Evolutionary conservation across 2,888 invertebrate genomes (phyloP).

Genomic region (Drosophila kokeensis): DNA sequence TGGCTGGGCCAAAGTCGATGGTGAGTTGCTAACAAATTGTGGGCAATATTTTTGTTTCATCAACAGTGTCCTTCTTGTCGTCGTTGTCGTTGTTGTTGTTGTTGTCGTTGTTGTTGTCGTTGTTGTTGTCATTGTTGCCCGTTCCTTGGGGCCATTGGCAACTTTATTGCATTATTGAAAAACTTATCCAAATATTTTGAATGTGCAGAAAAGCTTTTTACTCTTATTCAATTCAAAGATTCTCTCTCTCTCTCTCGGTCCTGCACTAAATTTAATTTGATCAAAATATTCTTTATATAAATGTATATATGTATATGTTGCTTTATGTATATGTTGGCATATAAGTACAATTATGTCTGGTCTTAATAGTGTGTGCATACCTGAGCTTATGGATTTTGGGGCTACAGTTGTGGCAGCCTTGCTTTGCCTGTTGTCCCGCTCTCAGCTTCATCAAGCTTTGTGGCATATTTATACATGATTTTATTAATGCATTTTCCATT

Average conservation of each 20-base stretch:
- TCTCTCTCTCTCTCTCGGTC: neutral
- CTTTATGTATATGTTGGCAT: neutral
- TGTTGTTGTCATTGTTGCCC: conserved; percentile 12
- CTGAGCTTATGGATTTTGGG: conserved; percentile 5
- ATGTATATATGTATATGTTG: neutral
- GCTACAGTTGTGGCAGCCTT: conserved; percentile 18
- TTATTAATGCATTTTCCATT: conserved; percentile 50
- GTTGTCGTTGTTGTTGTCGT: conserved; percentile 18
- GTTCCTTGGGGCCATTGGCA: conserved; percentile 58
- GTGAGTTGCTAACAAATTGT: conserved; percentile 76
- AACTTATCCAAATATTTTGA: conserved; percentile 80
- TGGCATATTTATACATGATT: conserved; percentile 38
- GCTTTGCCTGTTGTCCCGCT: conserved; percentile 7
- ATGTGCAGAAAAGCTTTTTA: conserved; percentile 76
- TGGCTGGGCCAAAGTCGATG: conserved; percentile 55
- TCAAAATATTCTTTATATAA: conserved; percentile 30
- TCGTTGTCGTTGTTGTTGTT: conserved; percentile 18
- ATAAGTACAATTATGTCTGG: neutral
- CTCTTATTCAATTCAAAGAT: conserved; percentile 65
- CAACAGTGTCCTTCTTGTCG: conserved; percentile 63
- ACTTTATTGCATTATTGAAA: conserved; percentile 81
- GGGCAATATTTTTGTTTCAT: conserved; percentile 80
- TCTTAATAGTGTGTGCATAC: conserved; percentile 18
- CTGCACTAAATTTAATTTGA: conserved; percentile 49
- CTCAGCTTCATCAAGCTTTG: conserved; percentile 39